Evolutionary conservation across 2,797 vertebrate species (phyloP).

Genomic region (Austrolebias charrua): DNA sequence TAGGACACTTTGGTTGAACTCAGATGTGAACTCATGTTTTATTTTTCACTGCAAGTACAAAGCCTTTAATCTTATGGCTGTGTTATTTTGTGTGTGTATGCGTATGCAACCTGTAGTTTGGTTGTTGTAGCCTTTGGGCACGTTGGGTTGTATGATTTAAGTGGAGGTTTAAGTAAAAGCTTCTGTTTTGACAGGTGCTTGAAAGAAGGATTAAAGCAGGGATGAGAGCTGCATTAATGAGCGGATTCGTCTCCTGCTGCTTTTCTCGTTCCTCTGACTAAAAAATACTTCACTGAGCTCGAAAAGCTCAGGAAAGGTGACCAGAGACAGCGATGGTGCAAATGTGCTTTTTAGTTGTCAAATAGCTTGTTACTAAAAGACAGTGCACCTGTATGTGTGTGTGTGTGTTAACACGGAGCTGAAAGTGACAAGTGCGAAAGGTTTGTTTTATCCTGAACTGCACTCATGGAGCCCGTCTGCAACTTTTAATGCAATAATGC

Average conservation of each 20-base stretch:
- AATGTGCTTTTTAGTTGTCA: conserved; percentile 61
- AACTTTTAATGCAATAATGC: conserved; percentile 50
- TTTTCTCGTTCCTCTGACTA: conserved; percentile 56
- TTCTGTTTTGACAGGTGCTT: conserved; percentile 76
- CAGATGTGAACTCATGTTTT: conserved; percentile 8
- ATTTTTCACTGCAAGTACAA: conserved; percentile 31
- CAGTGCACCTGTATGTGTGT: conserved; percentile 15
- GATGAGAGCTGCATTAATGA: conserved; percentile 71
- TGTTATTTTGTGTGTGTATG: conserved; percentile 20
- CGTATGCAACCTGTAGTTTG: conserved; percentile 3
- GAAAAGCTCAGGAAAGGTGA: conserved; percentile 26
- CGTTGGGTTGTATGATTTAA: conserved; percentile 34
- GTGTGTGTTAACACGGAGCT: conserved; percentile 10
- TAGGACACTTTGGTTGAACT: conserved; percentile 20
- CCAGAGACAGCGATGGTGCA: conserved; percentile 44
- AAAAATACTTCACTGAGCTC: conserved; percentile 52
- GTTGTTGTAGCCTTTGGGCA: conserved; percentile 18
- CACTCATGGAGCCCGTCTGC: conserved; percentile 28
- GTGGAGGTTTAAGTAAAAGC: conserved; percentile 52
- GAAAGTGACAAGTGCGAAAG: conserved; percentile 41
- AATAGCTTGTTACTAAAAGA: conserved; percentile 48
- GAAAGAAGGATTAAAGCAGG: conserved; percentile 65
- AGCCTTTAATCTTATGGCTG: conserved; percentile 46
- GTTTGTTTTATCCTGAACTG: conserved; percentile 45
- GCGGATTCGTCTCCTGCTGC: conserved; percentile 56